These are phyloP conservation scores for Metacarcinus magister DNA, from an alignment of 2,888 invertebrate genomes.

Conservation along the genomic window DNA sequence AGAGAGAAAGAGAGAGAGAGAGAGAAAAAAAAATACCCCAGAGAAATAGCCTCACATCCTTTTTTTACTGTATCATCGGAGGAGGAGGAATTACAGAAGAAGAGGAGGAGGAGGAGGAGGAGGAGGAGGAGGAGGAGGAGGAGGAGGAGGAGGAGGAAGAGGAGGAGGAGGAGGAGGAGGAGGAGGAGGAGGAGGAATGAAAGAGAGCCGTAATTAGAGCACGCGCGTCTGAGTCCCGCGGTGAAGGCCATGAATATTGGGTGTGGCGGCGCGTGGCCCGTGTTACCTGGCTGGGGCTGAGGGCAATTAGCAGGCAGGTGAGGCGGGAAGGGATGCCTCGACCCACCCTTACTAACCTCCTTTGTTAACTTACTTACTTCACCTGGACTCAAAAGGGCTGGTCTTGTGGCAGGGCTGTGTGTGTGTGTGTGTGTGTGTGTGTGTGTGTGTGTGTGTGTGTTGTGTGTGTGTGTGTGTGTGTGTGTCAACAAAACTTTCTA, in stretches of 20 bases:
- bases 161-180: neutral
- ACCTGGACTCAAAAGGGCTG: neutral
- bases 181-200: neutral
- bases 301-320: constrained; percentile 7
- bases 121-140: too few relatives aligned
- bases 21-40: too few relatives aligned
- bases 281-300: neutral
- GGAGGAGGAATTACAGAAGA: too few relatives aligned
- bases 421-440: constrained; percentile 26
- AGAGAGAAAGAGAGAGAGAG: too few relatives aligned
- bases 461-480: constrained; percentile 26
- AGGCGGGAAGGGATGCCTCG: neutral
- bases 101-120: too few relatives aligned
- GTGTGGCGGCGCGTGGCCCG: constrained; percentile 15
- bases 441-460: constrained; percentile 26
- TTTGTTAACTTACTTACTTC: neutral
- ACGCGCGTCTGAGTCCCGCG: too few relatives aligned
- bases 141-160: too few relatives aligned
- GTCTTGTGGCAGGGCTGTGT: constrained; percentile 26
- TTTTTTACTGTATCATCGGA: too few relatives aligned
- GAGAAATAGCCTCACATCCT: too few relatives aligned
- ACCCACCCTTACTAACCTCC: neutral
- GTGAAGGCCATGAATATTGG: neutral
- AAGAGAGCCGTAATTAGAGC: too few relatives aligned
- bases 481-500: neutral